Conservation (phyloP, 2,113 vertebrate species). For the Xiphorhynchus elegans region DNA sequence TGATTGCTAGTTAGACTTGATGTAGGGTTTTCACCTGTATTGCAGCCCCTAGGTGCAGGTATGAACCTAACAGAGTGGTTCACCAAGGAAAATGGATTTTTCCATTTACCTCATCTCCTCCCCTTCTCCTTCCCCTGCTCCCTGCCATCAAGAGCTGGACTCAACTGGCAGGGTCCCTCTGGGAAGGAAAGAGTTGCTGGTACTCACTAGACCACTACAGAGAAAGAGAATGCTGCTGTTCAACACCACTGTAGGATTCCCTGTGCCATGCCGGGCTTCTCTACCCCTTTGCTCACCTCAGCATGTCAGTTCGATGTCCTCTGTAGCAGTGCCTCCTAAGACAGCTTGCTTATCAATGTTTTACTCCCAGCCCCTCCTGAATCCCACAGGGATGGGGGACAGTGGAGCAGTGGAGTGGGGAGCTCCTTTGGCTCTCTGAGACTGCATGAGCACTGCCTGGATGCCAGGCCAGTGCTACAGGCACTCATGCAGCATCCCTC, state of each 20-base stretch:
- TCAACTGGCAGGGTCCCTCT: neutral
- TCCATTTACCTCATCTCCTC: neutral
- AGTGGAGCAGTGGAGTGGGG: neutral
- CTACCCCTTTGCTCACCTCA: neutral
- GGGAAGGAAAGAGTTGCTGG: neutral
- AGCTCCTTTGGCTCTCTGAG: neutral
- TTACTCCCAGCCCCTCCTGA: neutral
- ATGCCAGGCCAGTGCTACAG: neutral
- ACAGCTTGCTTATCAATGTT: neutral
- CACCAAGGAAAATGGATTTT: neutral
- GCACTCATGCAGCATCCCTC: neutral
- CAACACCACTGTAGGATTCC: neutral
- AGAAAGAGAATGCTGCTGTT: neutral
- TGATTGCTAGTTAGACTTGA: neutral
- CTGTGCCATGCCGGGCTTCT: neutral
- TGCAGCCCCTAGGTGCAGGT: neutral
- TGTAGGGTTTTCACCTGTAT: neutral
- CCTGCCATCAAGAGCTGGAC: neutral
- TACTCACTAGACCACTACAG: neutral
- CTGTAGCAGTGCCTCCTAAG: neutral
- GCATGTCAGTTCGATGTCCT: neutral
- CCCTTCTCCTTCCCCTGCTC: neutral
- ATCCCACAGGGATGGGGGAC: accelerated
- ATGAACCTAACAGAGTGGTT: neutral
- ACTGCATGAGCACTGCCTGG: neutral